Base-by-base conservation (phyloP, 2,888 invertebrate genomes). In the Isotomurus palustris region DNA sequence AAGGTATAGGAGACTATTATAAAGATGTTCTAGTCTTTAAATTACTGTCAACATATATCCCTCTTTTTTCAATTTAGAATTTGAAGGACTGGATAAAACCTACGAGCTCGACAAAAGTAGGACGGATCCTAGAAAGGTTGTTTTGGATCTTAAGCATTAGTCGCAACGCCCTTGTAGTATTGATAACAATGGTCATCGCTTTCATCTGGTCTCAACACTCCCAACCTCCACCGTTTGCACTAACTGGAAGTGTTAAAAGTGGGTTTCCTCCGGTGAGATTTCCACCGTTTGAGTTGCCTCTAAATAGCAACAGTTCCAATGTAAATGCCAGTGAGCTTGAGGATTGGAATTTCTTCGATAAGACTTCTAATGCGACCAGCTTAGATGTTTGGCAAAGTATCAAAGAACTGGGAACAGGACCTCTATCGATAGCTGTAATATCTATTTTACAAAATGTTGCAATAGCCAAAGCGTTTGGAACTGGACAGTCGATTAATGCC, bases 401-500 rank as follows among this genome's bases (percentile, higher is more conserved):
- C 53, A 36, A 48, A 3, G 32, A 48, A 8, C 21, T 95, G 54
- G 91, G 92, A 2, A 84, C 88, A 0, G 91, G 92, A 0, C 84
- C 94, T 62, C 78, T 88, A 25, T 80, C 94, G 52, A 86, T 95
- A 8, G 93, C 95, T 2, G 81, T 95, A 36, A 88, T 95, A 67
- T 91, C 88, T 0, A 88, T 95, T 1, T 78, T 95, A 44, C 94
- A 94, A 63, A 91, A 92, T 73, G 91, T 95, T 1, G 95, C 95
- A 10, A 95, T 95, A 66, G 93, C 93, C 4, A 95, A 94, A 76
- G 91, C 93, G 28, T 95, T 95, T 74, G 87, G 94, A 4, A 78
- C 78, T 63, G 86, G 84, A 50, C 79, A 80, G 24, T 79, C 82
- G 2, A 81, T 94, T 61, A 88, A 91, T 75, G 89, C 93, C 1